Conservation (phyloP, 1,140 invertebrate species). For the Goniozus legneri region DNA sequence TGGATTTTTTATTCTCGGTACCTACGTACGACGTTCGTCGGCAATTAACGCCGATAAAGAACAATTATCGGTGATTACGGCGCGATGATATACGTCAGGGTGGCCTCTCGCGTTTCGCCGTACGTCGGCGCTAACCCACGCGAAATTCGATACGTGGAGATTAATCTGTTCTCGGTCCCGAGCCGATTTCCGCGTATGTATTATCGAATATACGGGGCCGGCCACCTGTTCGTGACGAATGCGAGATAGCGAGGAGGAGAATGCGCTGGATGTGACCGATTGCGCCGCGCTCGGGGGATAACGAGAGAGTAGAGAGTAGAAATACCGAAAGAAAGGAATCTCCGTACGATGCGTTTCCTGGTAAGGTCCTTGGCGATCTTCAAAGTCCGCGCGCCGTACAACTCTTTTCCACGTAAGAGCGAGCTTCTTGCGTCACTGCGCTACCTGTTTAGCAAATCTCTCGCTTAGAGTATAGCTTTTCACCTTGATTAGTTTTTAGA, state of each 20-base stretch:
- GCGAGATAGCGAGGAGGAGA: constrained; percentile 12
- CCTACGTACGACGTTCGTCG: no score
- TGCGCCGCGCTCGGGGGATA: no score
- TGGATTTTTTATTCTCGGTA: no score
- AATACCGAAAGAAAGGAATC: constrained; percentile 1
- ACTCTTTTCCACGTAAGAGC: no score
- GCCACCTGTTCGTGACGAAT: constrained; percentile 29
- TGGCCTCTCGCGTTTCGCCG: neutral
- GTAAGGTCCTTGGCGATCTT: constrained; percentile 27
- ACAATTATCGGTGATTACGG: neutral
- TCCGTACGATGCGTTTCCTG: constrained; percentile 22
- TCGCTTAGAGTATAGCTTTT: no score
- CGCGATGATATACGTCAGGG: neutral
- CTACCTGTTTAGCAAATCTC: no score
- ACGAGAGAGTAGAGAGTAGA: constrained; percentile 1
- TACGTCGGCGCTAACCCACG: constrained; percentile 8
- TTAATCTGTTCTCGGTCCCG: neutral
- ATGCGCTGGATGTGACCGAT: no score
- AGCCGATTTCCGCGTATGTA: constrained; percentile 15
- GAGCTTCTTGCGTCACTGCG: no score
- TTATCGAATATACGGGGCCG: constrained; percentile 7
- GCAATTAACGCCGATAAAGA: no score
- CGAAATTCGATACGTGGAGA: constrained; percentile 14
- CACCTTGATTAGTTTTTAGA: no score
- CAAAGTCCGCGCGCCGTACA: constrained; percentile 17